Evolutionary conservation across 2,113 vertebrate species (phyloP).

Genomic region (Andinoacara biseriatus): DNA sequence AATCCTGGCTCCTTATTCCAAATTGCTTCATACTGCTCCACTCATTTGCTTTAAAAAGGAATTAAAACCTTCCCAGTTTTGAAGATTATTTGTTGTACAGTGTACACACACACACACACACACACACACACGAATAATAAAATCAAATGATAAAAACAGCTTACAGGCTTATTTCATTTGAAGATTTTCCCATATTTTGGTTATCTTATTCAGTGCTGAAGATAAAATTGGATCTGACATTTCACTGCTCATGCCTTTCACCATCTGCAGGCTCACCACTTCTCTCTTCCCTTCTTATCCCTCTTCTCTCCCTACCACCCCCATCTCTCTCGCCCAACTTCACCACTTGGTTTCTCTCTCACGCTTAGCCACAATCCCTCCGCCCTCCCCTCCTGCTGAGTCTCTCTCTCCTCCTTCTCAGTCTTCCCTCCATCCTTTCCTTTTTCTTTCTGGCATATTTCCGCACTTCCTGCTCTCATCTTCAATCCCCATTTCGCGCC

Average conservation of each 20-base stretch:
- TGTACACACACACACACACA: conserved; percentile 3
- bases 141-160: conserved; percentile 65
- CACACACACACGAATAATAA: conserved; percentile 23
- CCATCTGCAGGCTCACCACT: conserved; percentile 70
- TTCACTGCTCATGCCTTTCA: conserved; percentile 55
- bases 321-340: conserved; percentile 30
- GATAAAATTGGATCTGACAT: conserved; percentile 72
- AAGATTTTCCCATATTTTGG: conserved; percentile 65
- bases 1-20: neutral
- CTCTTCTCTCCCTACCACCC: conserved; percentile 28
- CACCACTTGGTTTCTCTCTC: conserved; percentile 23
- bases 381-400: neutral
- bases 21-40: neutral
- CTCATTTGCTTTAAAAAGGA: conserved; percentile 9
- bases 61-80: conserved; percentile 39
- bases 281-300: conserved; percentile 42
- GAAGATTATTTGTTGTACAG: conserved; percentile 22
- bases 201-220: conserved; percentile 60
- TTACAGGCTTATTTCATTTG: conserved; percentile 71
- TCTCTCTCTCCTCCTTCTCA: conserved; percentile 2
- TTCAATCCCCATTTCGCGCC: conserved; percentile 29
- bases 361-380: conserved; percentile 4
- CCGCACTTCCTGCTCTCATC: conserved; percentile 40
- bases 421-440: neutral
- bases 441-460: conserved; percentile 45